phyloP scores from a whole-genome alignment of 2,888 invertebrate genomes.

The Platycheirus rosarum region DNA sequence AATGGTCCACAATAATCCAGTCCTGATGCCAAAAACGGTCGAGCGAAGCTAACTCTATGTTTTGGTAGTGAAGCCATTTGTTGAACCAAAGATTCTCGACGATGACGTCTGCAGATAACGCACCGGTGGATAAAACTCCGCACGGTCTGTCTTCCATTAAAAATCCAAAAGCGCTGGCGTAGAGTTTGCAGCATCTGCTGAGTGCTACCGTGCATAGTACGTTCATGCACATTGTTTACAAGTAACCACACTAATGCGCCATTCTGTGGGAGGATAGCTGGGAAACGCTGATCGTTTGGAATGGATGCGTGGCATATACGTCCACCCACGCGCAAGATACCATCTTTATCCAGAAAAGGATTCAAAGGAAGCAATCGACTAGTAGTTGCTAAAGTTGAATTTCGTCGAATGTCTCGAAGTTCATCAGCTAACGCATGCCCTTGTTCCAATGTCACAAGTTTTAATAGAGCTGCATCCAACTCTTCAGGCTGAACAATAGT shows the following conservation, averaged over 20 bases:
- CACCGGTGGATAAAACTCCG: not conserved
- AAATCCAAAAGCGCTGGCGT: not conserved
- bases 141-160: too few relatives aligned
- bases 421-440: too few relatives aligned
- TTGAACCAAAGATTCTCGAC: constrained; percentile 15
- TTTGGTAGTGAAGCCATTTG: constrained; percentile 35
- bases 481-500: too few relatives aligned
- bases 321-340: not conserved
- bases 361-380: too few relatives aligned
- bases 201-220: not conserved
- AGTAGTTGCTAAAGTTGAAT: too few relatives aligned
- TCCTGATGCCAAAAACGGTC: not conserved
- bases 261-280: too few relatives aligned
- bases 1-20: not conserved
- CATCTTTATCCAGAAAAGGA: not conserved
- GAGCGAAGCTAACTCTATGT: constrained; percentile 32
- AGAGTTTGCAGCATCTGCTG: not conserved
- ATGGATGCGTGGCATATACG: not conserved
- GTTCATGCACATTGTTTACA: not conserved
- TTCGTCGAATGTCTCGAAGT: too few relatives aligned
- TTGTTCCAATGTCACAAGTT: too few relatives aligned
- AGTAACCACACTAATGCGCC: too few relatives aligned
- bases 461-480: too few relatives aligned
- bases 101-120: constrained; percentile 27
- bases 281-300: too few relatives aligned